Base-by-base conservation (phyloP, 2,888 invertebrate genomes). In the Arge pagana region DNA sequence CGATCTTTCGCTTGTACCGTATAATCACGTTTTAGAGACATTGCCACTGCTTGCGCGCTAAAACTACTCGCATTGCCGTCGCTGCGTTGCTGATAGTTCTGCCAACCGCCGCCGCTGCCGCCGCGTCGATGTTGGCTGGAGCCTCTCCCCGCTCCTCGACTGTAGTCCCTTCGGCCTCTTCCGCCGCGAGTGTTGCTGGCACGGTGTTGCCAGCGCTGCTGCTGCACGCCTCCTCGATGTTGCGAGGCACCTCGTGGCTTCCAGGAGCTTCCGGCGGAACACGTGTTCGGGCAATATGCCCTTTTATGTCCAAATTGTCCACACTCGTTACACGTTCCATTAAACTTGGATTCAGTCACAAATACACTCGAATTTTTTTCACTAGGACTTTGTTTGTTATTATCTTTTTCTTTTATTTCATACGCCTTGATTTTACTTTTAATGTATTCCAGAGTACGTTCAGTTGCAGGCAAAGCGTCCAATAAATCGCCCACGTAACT, bases 361-460 rank as follows among this genome's bases (percentile, higher is more conserved):
- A 59, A 60, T 8, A 28, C 59, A 43, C 56, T 61, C 13, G 55
- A 55, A 35, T 24, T 19, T 42, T 21, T 40, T 43, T 43, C 43
- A 19, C 4, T 11, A 23, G 10, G 11, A 6, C n/a, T 11, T 11
- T 39, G n/a, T 8, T 52, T 56, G 33, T 51, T 26, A 40, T 52
- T 53, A 37, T 28, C 51, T 24, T 42, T 50, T 45, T 41, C 41
- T 55, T 58, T 57, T 28, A 55, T 39, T 24, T 54, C 48, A 8
- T 18, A 33, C 53, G 61, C 45, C 40, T 53, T 43, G 13, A 66
- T 61, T 58, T 69, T 67, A 21, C 18, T 58, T 57, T 62, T 65
- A 5, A 69, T 30, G 51, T 62, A 68, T 4, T 63, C 64, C 2
- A 53, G 55, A 7, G 62, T 67, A 53, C 57, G 55, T 13, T 66